Base-by-base conservation (phyloP, 2,113 vertebrate genomes). In the Hippocampus guttulatus region DNA sequence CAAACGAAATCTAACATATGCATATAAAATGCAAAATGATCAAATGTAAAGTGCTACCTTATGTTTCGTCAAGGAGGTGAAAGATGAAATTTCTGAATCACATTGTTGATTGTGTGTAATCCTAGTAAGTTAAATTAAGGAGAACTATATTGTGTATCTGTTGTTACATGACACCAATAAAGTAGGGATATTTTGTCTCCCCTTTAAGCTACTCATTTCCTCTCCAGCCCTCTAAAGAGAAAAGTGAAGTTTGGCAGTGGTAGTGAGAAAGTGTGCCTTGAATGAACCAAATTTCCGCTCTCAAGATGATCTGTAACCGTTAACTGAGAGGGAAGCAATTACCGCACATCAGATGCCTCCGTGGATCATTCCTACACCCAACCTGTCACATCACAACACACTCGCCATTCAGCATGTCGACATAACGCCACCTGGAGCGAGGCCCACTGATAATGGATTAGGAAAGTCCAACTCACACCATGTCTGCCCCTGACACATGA, bases 281-380 rank as follows among this genome's bases (percentile, higher is more conserved):
- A 75, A 77, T 79, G 47, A 68, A 67, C 81, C 21, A 66, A 78
- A 71, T 75, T 77, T 66, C 65, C 60, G 68, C 79, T 82, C 82
- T 75, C 75, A 68, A 73, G 58, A 81, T 74, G 79, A 83, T 79
- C 73, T 70, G 62, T 78, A 87, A 88, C 78, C 75, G 82, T 86
- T 79, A 88, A 84, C 81, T 67, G 84, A 85, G 80, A 82, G 82
- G 85, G 82, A 86, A 84, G 82, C 81, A 89, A 85, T 90, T 91
- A 90, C 79, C 41, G 70, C 81, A 75, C 85, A 90, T 88, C 84
- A 88, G 77, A 78, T 68, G 76, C 82, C 68, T 60, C 77, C 33
- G 73, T 80, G 27, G 60, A 49, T 18, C 27, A 3, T 33, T 14
- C 60, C 38, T 70, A 75, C 82, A 68, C 74, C 69, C 73, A 1